Evolutionary conservation across 2,797 vertebrate species (phyloP).

Genomic region (Pteronotus mesoamericanus): DNA sequence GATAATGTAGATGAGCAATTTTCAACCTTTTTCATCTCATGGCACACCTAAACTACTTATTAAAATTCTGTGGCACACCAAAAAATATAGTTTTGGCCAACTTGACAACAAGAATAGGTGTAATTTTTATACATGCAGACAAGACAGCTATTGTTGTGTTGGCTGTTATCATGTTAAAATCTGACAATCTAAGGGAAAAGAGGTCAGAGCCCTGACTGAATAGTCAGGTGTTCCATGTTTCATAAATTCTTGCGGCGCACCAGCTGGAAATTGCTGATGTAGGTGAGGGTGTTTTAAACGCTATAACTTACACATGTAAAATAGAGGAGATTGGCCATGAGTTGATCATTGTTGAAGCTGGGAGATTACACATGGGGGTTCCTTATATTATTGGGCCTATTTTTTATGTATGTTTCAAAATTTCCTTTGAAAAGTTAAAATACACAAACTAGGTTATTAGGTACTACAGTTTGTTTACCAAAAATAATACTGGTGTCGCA

Average conservation of each 20-base stretch:
- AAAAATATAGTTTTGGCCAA: not conserved
- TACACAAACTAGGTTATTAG: not conserved
- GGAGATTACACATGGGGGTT: not conserved
- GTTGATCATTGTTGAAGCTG: not conserved
- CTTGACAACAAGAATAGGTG: not conserved
- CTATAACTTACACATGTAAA: not conserved
- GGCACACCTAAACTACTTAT: not conserved
- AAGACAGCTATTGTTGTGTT: not conserved
- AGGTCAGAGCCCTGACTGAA: not conserved
- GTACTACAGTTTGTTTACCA: not conserved
- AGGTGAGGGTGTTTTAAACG: not conserved
- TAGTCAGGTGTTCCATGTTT: not conserved
- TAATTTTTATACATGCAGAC: not conserved
- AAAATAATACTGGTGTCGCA: not conserved
- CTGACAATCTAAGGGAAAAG: not conserved
- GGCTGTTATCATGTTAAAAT: not conserved
- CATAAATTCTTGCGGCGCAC: not conserved
- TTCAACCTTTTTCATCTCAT: not conserved
- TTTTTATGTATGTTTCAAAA: not conserved
- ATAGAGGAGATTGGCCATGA: not conserved
- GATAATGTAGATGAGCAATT: not conserved
- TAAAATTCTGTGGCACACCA: not conserved
- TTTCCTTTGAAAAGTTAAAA: not conserved
- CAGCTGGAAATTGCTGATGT: not conserved
- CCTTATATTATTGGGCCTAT: not conserved